Percentiles rank a stretch among this genome's conserved stretches.
phyloP scores from a whole-genome alignment of 2,888 invertebrate genomes.

The Hydrotaea cyrtoneurina region DNA sequence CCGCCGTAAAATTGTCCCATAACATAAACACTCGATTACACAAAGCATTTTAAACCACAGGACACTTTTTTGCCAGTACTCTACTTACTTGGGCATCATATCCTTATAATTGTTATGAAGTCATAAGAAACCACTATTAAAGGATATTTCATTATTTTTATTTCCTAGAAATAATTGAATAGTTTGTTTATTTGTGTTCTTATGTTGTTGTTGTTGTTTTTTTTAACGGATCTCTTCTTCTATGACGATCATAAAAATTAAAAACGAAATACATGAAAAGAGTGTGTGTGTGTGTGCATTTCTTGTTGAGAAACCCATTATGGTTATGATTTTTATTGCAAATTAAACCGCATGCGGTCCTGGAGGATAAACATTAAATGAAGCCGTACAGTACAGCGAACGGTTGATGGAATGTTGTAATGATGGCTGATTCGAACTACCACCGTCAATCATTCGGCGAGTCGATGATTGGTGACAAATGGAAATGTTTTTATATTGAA shows the following conservation, averaged over 20 bases:
- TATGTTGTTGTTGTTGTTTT: not conserved
- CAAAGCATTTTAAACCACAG: slow-evolving; percentile 26
- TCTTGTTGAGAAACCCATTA: slow-evolving; percentile 24
- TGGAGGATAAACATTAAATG: not conserved
- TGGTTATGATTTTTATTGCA: slow-evolving; percentile 48
- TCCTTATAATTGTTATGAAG: slow-evolving; percentile 2
- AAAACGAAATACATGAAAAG: slow-evolving; percentile 44
- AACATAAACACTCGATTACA: slow-evolving; percentile 24
- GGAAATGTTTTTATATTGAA: not conserved
- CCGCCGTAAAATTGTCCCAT: not conserved
- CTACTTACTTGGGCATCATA: not conserved
- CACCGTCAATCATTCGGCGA: not conserved
- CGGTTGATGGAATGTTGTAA: not conserved
- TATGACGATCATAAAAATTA: slow-evolving; percentile 50
- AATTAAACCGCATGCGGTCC: slow-evolving; percentile 52
- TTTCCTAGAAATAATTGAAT: slow-evolving; percentile 3
- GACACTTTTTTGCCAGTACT: not conserved
- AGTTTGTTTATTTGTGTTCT: not conserved
- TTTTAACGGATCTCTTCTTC: too few species aligned
- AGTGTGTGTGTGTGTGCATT: slow-evolving; percentile 26
- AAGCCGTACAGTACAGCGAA: not conserved
- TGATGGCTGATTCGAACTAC: too few species aligned
- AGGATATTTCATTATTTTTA: not conserved
- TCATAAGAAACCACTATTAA: not conserved
- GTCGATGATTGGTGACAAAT: not conserved